Percentiles rank a stretch among this genome's conserved stretches.
Conservation (phyloP, 2,113 vertebrate genomes). For the Burhinus bistriatus region DNA sequence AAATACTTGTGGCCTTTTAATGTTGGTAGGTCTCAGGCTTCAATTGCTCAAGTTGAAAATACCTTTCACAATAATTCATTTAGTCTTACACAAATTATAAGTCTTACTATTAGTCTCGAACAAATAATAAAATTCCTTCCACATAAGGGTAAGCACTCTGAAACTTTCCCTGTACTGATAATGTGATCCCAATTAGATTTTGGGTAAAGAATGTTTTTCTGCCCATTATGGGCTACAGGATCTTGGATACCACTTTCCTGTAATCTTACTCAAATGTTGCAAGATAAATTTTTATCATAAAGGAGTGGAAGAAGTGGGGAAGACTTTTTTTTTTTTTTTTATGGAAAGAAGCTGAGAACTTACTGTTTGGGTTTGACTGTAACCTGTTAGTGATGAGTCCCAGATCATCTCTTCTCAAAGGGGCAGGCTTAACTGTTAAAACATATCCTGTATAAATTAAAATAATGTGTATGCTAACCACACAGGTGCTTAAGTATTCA, state of each 20-base stretch:
- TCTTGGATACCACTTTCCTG: not conserved
- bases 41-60: not conserved
- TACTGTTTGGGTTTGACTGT: not conserved
- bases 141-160: not conserved
- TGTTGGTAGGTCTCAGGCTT: not conserved
- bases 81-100: not conserved
- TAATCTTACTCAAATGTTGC: not conserved
- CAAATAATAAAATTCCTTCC: not conserved
- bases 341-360: not conserved
- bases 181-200: fast-evolving
- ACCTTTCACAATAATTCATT: not conserved
- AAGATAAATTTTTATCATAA: not conserved
- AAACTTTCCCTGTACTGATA: not conserved
- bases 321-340: not conserved
- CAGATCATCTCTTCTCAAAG: not conserved
- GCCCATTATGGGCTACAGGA: not conserved
- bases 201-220: not conserved
- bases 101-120: not conserved
- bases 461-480: not conserved
- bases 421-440: not conserved
- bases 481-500: not conserved
- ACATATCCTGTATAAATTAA: not conserved
- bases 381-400: not conserved
- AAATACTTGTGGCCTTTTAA: not conserved
- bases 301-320: not conserved